Percentiles rank a stretch among this genome's conserved stretches.
Evolutionary conservation across 2,113 vertebrate genomes (phyloP).

Genomic region (Motacilla alba): DNA sequence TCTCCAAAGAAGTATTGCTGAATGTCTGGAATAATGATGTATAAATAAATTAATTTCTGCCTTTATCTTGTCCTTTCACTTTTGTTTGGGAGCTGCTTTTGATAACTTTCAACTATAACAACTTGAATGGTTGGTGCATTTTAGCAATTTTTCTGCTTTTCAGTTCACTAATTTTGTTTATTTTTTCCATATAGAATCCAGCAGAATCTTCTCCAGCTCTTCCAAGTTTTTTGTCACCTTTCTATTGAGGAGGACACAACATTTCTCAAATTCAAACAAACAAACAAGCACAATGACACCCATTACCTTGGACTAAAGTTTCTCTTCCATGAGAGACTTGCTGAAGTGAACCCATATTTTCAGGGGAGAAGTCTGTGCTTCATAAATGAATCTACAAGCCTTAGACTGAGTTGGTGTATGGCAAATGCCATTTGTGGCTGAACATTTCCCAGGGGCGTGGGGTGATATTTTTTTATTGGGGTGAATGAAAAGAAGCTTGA

Average conservation of each 20-base stretch:
- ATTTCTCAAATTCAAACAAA: neutral
- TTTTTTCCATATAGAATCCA: neutral
- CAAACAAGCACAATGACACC: neutral
- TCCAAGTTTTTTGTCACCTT: neutral
- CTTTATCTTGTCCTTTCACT: neutral
- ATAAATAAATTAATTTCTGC: slow-evolving; percentile 40
- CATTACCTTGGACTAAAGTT: neutral
- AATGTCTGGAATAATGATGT: slow-evolving; percentile 20
- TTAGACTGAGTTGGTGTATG: neutral
- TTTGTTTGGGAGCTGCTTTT: neutral
- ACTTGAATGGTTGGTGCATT: neutral
- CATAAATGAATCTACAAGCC: neutral
- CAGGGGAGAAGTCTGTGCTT: neutral
- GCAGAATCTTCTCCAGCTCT: neutral
- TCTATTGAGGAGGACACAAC: neutral
- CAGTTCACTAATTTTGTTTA: fast-evolving
- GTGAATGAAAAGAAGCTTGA: neutral
- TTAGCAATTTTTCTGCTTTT: neutral
- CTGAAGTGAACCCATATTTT: neutral
- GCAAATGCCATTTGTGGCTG: neutral
- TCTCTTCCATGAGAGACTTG: neutral
- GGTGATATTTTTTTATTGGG: neutral
- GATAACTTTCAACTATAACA: neutral
- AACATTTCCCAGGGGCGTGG: neutral
- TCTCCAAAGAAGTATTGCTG: slow-evolving; percentile 2